Evolutionary conservation across 2,888 invertebrate species (phyloP), one percentile per base, ranked within the genome.

Genomic region (Tetragonula carbonaria): DNA sequence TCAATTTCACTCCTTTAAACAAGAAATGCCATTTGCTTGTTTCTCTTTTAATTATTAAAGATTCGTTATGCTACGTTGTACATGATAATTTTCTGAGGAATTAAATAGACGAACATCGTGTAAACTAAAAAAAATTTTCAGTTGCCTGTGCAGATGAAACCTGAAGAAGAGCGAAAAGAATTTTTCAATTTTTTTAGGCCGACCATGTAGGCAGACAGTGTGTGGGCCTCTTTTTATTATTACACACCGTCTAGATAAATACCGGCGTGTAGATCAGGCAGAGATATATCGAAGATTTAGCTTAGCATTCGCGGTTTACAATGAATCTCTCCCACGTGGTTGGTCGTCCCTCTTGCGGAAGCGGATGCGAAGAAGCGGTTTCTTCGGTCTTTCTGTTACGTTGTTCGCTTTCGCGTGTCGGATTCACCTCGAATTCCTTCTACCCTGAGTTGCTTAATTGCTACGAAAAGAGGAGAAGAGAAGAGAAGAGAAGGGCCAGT

Each of bases 271-370:
- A 23, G 4, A 55, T 33, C 16, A n/a, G n/a, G n/a, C 4, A 38
- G 4, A 65, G 63, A 53, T 45, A 18, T 65, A 74, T 74, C 65
- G 50, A 67, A 75, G 55, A 45, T 45, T 45, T 45, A 38, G 21
- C 45, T 55, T 28, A 18, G 73, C 33, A 14, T 73, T 66, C 23
- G 38, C 13, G n/a, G 67, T 33, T 66, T 51, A 65, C 45, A 70
- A 67, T 72, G 75, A 79, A 81, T 83, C 80, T 87, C 87, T 87
- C 87, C 85, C 87, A 83, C 85, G 73, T 73, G 50, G 68, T 28
- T 55, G 70, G 86, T 78, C 79, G 82, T 70, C 73, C 75, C 51
- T 67, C 65, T 71, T 70, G 75, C 76, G 78, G 80, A 87, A 86
- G 83, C 87, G 87, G 87, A 87, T 87, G 87, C 76, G 66, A n/a